Evolutionary conservation across 2,888 invertebrate species (phyloP), one percentile per base, ranked within the genome.

Genomic region (Sabellastarte sp.): DNA sequence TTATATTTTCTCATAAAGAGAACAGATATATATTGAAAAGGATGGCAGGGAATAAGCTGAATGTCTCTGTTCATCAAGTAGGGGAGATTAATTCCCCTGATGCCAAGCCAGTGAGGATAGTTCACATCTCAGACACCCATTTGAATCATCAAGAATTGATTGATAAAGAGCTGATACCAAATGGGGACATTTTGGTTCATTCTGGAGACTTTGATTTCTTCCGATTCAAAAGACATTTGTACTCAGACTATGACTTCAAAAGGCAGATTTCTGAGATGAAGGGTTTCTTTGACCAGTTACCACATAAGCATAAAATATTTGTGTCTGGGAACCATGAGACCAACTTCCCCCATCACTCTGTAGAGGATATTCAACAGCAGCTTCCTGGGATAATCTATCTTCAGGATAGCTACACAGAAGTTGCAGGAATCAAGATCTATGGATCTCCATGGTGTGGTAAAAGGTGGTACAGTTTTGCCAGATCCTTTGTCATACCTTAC

Each of bases 291-390:
- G 67, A 66, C 15, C 67, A 71, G 33, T 61, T 76, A 28, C 75
- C 77, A 5, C 78, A 78, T 63, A 74, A 73, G 63, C 73, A 77
- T 53, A 79, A 78, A 65, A 70, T 80, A 33, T 77, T 79, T 61
- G 79, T 80, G 1, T 74, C 78, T n/a, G 80, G 80, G 10, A 80
- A 79, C 66, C 79, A 80, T 67, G 80, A 80, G 32, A 59, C 72
- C 31, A 71, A 73, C 53, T 73, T 79, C n/a, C 70, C 69, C 2
- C 60, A 58, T 26, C 53, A 66, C 26, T 58, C 66, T 10, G 53
- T 61, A 26, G 70, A 74, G 10, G 63, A 74, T 20, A 67, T 79
- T 31, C 73, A 76, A 56, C 61, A 67, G 5, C 59, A 67, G 4
- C 61, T 80, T 10, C 66, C 72, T 24, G 63, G 72, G 59, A 76